Base-by-base conservation (phyloP, 2,797 vertebrate species). In the Eupleurogrammus muticus region DNA sequence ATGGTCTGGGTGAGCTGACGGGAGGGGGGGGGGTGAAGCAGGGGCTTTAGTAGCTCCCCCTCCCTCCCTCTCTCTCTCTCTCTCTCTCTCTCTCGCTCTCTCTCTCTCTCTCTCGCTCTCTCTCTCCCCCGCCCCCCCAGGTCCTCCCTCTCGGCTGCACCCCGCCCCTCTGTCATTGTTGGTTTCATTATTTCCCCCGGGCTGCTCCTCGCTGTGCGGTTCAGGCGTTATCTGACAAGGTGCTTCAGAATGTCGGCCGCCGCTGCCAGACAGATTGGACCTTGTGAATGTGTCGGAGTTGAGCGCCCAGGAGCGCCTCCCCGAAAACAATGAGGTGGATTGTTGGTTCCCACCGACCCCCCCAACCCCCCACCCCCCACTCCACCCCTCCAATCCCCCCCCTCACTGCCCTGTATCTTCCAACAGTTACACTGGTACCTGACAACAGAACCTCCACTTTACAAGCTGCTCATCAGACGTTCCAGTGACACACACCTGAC, bases 241-340 rank as follows among this genome's bases (percentile, higher is more conserved):
- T 94, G 93, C 93, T 95, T 93, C 92, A 94, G 93, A 94, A 95
- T 95, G 94, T 95, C 86, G 90, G 88, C 92, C 88, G 89, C 92
- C 90, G 92, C 94, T 91, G 90, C 88, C 92, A 95, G 92, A 94
- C 92, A 93, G 91, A 93, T 95, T 92, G 94, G 91, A 88, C 89
- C 90, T 87, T 76, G 87, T 92, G 91, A 94, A 94, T 80, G 83
- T 86, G 86, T 89, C 89, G 84, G 92, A 90, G 93, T 92, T 81
- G 88, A 93, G 92, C 91, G 86, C 90, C 89, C 88, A 90, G 89
- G 89, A 79, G 70, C 58, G 24, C 20, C 35, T 49, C 67, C 66
- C 52, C 69, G 56, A 23, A 75, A 77, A 84, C 82, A 90, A 85
- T 81, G 85, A 87, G 75, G 57, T 56, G 76, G 42, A 23, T 66